Conservation (phyloP, 2,797 vertebrate genomes). For the Chelidonichthys spinosus region DNA sequence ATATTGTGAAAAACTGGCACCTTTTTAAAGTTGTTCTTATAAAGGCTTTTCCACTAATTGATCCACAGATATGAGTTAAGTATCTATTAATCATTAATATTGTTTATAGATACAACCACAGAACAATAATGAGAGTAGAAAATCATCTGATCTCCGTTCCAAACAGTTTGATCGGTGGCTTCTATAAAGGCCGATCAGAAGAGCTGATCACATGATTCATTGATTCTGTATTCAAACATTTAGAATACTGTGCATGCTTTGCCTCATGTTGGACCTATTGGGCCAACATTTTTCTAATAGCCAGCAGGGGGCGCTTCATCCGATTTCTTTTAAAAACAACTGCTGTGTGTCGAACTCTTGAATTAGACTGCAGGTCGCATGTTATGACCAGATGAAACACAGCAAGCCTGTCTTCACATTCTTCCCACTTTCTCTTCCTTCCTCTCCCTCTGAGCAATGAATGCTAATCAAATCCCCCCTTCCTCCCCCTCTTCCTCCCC, state of each 20-base stretch:
- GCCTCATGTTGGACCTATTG: not conserved
- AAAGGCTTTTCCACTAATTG: not conserved
- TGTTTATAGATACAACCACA: not conserved
- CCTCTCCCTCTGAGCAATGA: constrained; percentile 29
- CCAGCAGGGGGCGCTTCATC: not conserved
- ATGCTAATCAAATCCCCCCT: constrained; percentile 57
- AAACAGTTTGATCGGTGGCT: no score
- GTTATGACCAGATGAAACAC: constrained; percentile 14
- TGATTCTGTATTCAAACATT: no score
- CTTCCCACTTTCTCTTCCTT: constrained; percentile 33
- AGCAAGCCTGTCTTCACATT: constrained; percentile 19
- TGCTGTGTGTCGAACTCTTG: not conserved
- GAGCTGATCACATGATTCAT: no score
- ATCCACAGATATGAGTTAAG: not conserved
- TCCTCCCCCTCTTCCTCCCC: not conserved
- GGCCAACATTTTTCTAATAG: not conserved
- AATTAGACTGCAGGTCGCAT: constrained; percentile 6
- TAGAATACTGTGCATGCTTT: no score
- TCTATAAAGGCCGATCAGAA: no score
- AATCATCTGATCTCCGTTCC: not conserved
- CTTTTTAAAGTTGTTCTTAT: not conserved
- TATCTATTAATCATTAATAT: not conserved
- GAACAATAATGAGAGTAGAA: not conserved
- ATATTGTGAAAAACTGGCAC: not conserved
- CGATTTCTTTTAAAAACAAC: not conserved